Base-by-base conservation (phyloP, 2,888 invertebrate genomes). In the Pelosia muscerda region DNA sequence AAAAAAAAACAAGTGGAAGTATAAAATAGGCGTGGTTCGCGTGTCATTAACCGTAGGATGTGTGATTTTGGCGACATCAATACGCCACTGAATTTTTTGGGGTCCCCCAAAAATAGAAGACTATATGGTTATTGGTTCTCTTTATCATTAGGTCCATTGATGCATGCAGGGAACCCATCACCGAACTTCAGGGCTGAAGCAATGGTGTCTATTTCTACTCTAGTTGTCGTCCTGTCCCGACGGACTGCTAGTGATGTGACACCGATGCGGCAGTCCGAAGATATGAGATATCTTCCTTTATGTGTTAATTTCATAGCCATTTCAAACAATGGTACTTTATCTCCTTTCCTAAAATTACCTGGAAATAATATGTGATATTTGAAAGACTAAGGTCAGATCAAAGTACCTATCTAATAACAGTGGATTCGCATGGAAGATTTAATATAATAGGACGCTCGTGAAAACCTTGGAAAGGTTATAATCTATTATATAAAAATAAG, bases 241-340 rank as follows among this genome's bases (percentile, higher is more conserved):
- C 19, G 53, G 22, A 63, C 23, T 19, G 54, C 54, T 15, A 63
- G 54, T 19, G 62, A 53, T 23, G 62, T 63, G 23, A 63, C 53
- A 2, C 62, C 62, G 0, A 63, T 22, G 22, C 54, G 53, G 2
- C 62, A 63, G 31, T 63, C 62, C 4, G 62, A 63, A 19, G 62
- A 31, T 2, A 63, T 54, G 15, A 63, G 53, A 11, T 63, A 63
- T 31, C 31, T 53, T 23, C 62, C 62, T 15, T 22, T 53, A 10
- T 63, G 54, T 6, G 54, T 54, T 11, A 63, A 13, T 19, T 63
- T 63, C 53, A 63, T 63, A 0, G 62, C 62, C 62, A 63, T 63
- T 9, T 9, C 19, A 19, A 63, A 54, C 1, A 63, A 10, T 6
- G 62, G 31, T 9, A 63, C 13, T 63, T 63, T 63, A 9, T 31